phyloP scores from a whole-genome alignment of 2,113 vertebrate species.

The Misgurnus anguillicaudatus region DNA sequence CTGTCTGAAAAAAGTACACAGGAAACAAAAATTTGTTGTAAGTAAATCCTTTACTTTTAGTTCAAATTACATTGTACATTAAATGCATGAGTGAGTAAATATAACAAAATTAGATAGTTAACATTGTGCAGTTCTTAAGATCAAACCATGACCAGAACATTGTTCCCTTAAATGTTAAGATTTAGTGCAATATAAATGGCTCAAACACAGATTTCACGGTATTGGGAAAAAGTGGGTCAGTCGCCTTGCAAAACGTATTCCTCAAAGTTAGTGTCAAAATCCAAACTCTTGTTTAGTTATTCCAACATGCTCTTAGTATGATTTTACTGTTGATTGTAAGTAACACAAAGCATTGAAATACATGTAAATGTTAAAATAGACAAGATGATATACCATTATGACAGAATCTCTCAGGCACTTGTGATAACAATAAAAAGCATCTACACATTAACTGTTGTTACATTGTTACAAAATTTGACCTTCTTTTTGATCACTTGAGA shows the following conservation, averaged over 20 bases:
- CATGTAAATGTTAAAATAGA: neutral
- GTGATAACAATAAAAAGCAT: neutral
- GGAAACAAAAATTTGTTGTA: too few species aligned
- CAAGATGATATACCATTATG: neutral
- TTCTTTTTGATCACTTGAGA: neutral
- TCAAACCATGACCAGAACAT: neutral
- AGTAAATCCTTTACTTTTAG: too few species aligned
- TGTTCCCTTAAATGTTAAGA: neutral
- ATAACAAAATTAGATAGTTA: too few species aligned
- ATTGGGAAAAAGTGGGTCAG: neutral
- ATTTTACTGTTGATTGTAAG: neutral
- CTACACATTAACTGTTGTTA: neutral
- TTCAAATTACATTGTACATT: too few species aligned
- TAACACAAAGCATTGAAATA: neutral
- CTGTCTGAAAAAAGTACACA: too few species aligned
- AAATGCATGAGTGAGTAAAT: too few species aligned
- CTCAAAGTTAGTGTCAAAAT: neutral
- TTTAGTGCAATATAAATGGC: neutral
- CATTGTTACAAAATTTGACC: neutral
- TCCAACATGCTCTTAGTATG: neutral
- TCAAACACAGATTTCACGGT: neutral
- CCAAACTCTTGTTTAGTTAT: neutral
- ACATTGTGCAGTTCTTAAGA: too few species aligned
- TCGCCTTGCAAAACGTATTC: neutral
- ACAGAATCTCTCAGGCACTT: slow-evolving; percentile 27